phyloP scores from a whole-genome alignment of 2,113 vertebrate species.

The Falcunculus frontatus region DNA sequence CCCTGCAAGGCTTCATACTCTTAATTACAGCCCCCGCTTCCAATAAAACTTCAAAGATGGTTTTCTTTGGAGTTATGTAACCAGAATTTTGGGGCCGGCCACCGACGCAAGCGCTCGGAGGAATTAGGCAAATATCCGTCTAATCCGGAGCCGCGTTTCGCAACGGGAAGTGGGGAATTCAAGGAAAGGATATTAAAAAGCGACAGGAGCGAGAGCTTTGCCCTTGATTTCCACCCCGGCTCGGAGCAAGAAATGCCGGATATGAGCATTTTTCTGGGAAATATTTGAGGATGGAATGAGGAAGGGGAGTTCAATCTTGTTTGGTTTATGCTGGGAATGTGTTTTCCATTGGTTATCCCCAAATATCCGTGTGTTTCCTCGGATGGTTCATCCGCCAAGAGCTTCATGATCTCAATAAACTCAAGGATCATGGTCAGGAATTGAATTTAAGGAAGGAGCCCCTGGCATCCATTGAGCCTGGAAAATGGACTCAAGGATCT shows the following conservation, averaged over 20 bases:
- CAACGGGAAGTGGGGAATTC: not conserved
- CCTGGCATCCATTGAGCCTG: not conserved
- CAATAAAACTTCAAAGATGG: not conserved
- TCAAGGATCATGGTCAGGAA: accelerated
- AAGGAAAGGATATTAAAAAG: not conserved
- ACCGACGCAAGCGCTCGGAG: not conserved
- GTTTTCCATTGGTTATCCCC: accelerated
- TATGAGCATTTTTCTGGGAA: not conserved
- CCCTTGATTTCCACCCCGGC: not conserved
- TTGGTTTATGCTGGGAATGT: not conserved
- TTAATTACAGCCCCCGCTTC: not conserved
- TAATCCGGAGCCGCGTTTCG: not conserved
- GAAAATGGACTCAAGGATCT: not conserved
- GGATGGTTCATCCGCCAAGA: not conserved
- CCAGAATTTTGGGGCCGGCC: not conserved
- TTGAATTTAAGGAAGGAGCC: not conserved
- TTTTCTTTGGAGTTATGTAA: not conserved
- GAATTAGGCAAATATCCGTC: not conserved
- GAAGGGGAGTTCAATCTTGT: not conserved
- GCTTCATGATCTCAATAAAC: accelerated
- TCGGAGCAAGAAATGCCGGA: not conserved
- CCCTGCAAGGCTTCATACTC: not conserved
- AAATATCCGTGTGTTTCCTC: accelerated
- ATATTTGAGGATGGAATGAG: not conserved
- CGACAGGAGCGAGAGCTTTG: accelerated